Evolutionary conservation across 2,888 invertebrate genomes (phyloP), one percentile per base, ranked within the genome.

Genomic region (Metopia argyrocephala): DNA sequence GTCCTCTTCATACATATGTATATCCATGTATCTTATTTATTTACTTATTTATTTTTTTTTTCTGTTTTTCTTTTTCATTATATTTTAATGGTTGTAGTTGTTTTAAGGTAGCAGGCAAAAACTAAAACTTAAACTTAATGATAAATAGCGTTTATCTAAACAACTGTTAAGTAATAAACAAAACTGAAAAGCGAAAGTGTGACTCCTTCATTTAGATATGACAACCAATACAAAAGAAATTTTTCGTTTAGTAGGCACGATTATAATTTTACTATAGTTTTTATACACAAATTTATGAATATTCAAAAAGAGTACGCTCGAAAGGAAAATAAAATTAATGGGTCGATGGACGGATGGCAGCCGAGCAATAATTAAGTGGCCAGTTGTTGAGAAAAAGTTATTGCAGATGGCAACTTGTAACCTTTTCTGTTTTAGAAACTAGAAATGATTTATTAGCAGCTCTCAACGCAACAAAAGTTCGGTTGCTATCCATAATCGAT

Each of bases 141-240:
- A 81, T 81, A 81, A 78, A 78, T 81, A 75, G 75, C 70, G 50
- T 78, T 80, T 71, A 78, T 81, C 74, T 81, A 75, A 21, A 61
- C 54, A 54, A 18, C 12, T 68, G 65, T 57, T 69, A 27, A 69
- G 70, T 15, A 61, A 52, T 65, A 52, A 65, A 70, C 27, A 62
- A 68, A 66, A 66, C 12, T 12, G n/a, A 64, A 50, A 12, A 59
- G 56, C 20, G 54, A 69, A 78, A 70, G 65, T 78, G 31, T 50
- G 46, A 78, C 70, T 81, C 74, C 78, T 81, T 74, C 74, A 62
- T 70, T 70, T 50, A 65, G 78, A 75, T 78, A 81, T 81, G 80
- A 80, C 76, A 76, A 73, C 2, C 71, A 27, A 61, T 61, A 59
- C 50, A 57, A 75, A 21, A 45, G 18, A 27, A 21, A 59, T n/a